Conservation (phyloP, 30 jellyfish, hydroid and myxozoan genomes). For the Euphysa ruthae region DNA sequence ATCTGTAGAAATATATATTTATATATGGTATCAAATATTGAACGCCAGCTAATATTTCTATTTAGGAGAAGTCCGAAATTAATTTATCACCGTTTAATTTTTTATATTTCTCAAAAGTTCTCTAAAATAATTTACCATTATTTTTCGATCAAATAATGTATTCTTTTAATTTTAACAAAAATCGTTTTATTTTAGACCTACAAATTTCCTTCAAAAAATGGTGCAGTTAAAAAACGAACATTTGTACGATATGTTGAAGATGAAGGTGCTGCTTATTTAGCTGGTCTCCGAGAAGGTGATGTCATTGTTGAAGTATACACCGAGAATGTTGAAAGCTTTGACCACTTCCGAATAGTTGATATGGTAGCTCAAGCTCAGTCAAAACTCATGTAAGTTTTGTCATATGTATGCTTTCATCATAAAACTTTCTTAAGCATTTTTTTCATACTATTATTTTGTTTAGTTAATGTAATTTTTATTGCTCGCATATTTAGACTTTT, state of each 20-base stretch:
- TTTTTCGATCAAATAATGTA: too few species aligned
- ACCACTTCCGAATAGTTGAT: conserved; percentile 43
- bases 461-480: background rate
- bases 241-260: conserved; percentile 85
- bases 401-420: too few species aligned
- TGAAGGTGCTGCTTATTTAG: conserved; percentile 82
- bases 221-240: too few species aligned
- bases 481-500: too few species aligned
- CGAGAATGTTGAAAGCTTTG: conserved; percentile 32
- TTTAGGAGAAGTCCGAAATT: too few species aligned
- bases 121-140: too few species aligned
- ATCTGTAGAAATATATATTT: too few species aligned
- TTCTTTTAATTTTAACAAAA: background rate
- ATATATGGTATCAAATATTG: too few species aligned
- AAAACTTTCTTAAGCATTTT: background rate
- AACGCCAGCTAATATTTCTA: too few species aligned
- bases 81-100: too few species aligned
- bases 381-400: conserved; percentile 66
- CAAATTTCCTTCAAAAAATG: conserved; percentile 28
- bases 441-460: background rate
- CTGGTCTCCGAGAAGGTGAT: conserved; percentile 88
- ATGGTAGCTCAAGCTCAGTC: conserved; percentile 35
- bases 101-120: too few species aligned
- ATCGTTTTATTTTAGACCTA: conserved; percentile 40
- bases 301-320: conserved; percentile 65